Conservation (phyloP, 2,888 invertebrate genomes). For the Rhingia rostrata region DNA sequence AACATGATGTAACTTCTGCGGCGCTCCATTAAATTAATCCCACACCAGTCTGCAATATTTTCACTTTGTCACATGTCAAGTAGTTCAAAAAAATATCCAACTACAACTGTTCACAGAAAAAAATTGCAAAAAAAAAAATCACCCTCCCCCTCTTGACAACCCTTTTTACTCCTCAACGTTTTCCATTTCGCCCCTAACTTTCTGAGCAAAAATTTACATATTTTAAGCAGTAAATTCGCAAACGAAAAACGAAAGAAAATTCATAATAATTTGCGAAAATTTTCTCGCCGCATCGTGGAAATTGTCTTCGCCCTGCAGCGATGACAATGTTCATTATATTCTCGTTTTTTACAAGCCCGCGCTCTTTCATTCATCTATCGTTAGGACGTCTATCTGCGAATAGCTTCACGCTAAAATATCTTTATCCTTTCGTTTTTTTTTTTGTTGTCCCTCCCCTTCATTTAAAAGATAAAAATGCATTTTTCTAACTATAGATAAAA, state of each 20-base stretch:
- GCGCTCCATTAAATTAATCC: slow-evolving; percentile 6
- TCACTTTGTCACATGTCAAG: background rate
- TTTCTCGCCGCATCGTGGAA: slow-evolving; percentile 45
- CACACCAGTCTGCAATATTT: background rate
- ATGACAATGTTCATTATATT: slow-evolving; percentile 58
- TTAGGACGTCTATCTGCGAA: slow-evolving; percentile 15
- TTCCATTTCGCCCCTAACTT: slow-evolving; percentile 28
- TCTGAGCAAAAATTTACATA: slow-evolving; percentile 17
- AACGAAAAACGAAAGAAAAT: slow-evolving; percentile 20
- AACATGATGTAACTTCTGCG: slow-evolving; percentile 4
- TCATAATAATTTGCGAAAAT: slow-evolving; percentile 47
- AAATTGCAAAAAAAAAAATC: background rate
- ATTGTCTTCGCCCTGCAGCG: slow-evolving; percentile 49
- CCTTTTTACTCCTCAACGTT: background rate
- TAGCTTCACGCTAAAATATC: slow-evolving; percentile 45
- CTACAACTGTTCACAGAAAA: background rate
- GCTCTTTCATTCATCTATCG: slow-evolving; percentile 42
- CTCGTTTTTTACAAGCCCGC: slow-evolving; percentile 8
- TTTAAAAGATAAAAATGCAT: slow-evolving; percentile 44
- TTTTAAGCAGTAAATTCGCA: background rate
- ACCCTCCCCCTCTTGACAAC: background rate
- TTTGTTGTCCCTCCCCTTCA: background rate
- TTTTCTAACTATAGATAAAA: slow-evolving; percentile 12
- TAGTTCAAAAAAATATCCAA: background rate
- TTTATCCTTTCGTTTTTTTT: slow-evolving; percentile 65